Conservation (phyloP, 2,888 invertebrate species). For the Cyclophora albipunctata region DNA sequence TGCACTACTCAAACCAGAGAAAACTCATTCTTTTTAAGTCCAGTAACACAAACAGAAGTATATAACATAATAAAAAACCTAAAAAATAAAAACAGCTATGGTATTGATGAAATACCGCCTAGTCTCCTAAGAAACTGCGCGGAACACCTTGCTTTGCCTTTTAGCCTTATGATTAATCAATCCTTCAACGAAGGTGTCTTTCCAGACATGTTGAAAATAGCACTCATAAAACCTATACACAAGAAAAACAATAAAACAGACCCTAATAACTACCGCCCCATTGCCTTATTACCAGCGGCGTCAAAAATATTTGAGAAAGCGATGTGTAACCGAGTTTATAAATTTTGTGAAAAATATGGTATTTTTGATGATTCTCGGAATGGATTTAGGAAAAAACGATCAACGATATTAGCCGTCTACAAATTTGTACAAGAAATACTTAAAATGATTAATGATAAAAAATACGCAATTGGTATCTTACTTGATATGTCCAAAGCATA, state of each 20-base stretch:
- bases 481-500: slow-evolving; percentile 21
- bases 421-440: slow-evolving; percentile 8
- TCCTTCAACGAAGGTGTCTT: slow-evolving; percentile 6
- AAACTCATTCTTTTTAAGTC: neutral
- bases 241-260: slow-evolving; percentile 7
- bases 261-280: slow-evolving; percentile 13
- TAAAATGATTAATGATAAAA: slow-evolving; percentile 6
- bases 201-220: slow-evolving; percentile 8
- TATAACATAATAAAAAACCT: slow-evolving; percentile 4
- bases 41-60: neutral
- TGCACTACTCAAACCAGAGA: neutral
- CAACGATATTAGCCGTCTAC: slow-evolving; percentile 10
- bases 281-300: slow-evolving; percentile 8
- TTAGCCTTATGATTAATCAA: slow-evolving; percentile 6
- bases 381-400: slow-evolving; percentile 3
- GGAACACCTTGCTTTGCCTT: slow-evolving; percentile 3
- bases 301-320: slow-evolving; percentile 8
- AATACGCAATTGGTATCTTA: slow-evolving; percentile 13
- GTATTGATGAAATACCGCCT: slow-evolving; percentile 10
- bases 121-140: slow-evolving; percentile 6
- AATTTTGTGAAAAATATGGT: slow-evolving; percentile 2
- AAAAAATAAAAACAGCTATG: slow-evolving; percentile 11
- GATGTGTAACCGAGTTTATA: slow-evolving; percentile 1
- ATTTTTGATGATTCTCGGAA: slow-evolving; percentile 3
- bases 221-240: slow-evolving; percentile 11